Percentiles rank a stretch among this genome's conserved stretches.
These are phyloP conservation scores for Jaculus jaculus DNA, from an alignment of 2,113 vertebrate genomes.

Conservation along the genomic window DNA sequence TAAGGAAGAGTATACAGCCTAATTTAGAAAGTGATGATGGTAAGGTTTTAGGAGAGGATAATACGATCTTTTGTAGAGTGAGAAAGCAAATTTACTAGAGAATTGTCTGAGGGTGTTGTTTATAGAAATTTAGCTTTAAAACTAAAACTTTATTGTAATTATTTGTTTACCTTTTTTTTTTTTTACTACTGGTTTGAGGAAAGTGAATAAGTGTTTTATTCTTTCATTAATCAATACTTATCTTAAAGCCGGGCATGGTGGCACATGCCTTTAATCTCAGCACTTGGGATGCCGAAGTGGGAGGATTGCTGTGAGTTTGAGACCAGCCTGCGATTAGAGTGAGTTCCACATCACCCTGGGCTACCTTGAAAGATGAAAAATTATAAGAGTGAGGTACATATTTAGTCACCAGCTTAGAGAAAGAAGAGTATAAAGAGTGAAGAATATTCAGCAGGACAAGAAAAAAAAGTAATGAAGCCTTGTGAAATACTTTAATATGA, in stretches of 20 bases:
- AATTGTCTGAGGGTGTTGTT: neutral
- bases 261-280: too few species aligned
- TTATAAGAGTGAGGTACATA: neutral
- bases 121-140: neutral
- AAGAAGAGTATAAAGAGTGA: neutral
- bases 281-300: too few species aligned
- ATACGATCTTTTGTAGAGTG: neutral
- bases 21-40: neutral
- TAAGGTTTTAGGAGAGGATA: neutral
- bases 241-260: neutral
- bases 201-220: neutral
- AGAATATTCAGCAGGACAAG: neutral
- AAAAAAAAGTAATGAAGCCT: neutral
- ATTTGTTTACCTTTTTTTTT: conserved; percentile 22
- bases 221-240: conserved; percentile 12
- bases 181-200: neutral
- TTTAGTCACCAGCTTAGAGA: neutral
- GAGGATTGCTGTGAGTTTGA: too few species aligned
- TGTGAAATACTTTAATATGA: conserved; percentile 12
- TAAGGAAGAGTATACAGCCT: neutral
- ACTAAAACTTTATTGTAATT: conserved; percentile 3
- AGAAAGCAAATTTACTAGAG: conserved; percentile 4
- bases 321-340: too few species aligned
- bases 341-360: too few species aligned
- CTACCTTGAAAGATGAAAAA: neutral